These are phyloP conservation scores for Stichopus horrens DNA, from an alignment of 53 echinoderm and acorn worm species.

Conservation along the genomic window DNA sequence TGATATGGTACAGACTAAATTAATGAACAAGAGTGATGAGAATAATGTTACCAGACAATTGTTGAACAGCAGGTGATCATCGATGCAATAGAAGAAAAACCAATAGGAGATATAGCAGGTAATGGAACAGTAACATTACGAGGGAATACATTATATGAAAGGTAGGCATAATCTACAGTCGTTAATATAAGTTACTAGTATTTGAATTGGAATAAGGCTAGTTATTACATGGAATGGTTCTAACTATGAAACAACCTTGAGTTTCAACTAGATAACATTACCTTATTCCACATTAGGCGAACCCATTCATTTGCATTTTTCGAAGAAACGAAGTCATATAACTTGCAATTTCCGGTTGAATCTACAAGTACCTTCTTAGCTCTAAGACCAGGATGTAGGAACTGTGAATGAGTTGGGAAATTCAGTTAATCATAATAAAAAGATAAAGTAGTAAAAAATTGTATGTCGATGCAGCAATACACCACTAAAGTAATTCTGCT, in stretches of 20 bases:
- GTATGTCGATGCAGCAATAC: not conserved
- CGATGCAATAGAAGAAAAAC: not conserved
- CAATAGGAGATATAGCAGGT: too few species aligned
- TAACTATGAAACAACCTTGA: not conserved
- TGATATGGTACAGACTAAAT: not conserved
- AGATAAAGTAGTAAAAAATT: not conserved
- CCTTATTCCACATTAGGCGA: not conserved
- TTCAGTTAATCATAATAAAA: not conserved
- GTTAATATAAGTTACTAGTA: not conserved
- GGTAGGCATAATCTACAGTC: not conserved
- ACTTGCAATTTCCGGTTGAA: not conserved
- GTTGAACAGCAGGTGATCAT: too few species aligned
- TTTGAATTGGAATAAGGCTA: not conserved
- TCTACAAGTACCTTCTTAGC: not conserved
- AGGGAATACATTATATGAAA: not conserved
- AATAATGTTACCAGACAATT: not conserved
- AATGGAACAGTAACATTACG: not conserved
- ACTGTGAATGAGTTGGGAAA: not conserved
- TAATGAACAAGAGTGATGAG: not conserved
- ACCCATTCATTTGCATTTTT: not conserved
- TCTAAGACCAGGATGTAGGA: not conserved
- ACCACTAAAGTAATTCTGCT: too few species aligned
- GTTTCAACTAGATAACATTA: not conserved
- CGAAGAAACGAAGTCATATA: conserved; percentile 3
- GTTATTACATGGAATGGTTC: too few species aligned